Base-by-base conservation (phyloP, 1,140 invertebrate species). In the Pachypsylla venusta region DNA sequence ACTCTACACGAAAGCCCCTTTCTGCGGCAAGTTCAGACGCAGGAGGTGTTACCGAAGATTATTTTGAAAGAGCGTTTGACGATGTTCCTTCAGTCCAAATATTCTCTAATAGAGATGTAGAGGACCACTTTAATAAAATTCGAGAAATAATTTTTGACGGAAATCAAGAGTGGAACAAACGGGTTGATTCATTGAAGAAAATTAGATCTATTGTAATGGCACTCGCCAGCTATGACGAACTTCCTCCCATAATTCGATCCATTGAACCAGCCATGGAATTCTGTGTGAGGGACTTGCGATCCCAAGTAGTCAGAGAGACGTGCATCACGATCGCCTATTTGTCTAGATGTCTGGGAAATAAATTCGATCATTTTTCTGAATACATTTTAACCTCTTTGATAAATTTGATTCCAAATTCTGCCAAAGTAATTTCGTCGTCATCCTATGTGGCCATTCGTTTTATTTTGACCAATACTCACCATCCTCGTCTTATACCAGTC, bases 281-380 rank as follows among this genome's bases (percentile, higher is more conserved):
- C 19, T 84, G 88, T 56, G 80, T 93, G 60, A 92, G 89, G 74
- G 94, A 98, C 76, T 75, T 98, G 1, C 77, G 94, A 67, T 93
- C 42, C 4, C 42, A 48, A 22, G 42, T 97, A 57, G 91, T 93
- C 0, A 77, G 94, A 60, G 95, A 98, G 73, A 89, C 88, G 0
- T 97, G 93, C 70, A 89, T 98, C 53, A 92, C 93, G 1, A 81
- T 98, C 60, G 91, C 93, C 24, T 95, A 83, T 75, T 79, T 95
- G 70, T 85, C 91, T 53, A 87, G 92, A 71, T 79, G 81, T 30
- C 67, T 97, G 42, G 82, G 83, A 56, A 84, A 79, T 62, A 89
- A 87, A 70, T 79, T 93, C 65, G 92, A 95, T 62, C 81, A 82
- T 70, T 87, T 93, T 72, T 84, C 85, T 20, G 84, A 93, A 69